Percentiles rank a stretch among this genome's conserved stretches.
Evolutionary conservation across 2,113 vertebrate genomes (phyloP).

Genomic region (Arenaria interpres): DNA sequence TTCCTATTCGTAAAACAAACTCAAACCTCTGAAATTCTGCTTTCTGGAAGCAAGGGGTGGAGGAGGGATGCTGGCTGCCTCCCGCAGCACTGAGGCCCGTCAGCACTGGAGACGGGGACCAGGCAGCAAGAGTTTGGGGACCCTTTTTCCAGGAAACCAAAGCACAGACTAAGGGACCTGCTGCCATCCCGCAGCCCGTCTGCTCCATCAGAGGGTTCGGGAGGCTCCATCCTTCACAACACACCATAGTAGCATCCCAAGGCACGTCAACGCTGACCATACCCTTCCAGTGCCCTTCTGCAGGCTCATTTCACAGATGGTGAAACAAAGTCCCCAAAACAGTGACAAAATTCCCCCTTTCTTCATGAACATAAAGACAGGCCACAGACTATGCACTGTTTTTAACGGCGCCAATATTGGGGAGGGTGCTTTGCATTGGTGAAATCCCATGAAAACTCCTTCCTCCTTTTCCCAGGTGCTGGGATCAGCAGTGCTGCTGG

Average conservation of each 20-base stretch:
- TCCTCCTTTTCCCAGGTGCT: background rate
- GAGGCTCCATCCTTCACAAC: background rate
- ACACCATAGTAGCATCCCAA: fast-evolving
- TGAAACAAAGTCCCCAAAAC: background rate
- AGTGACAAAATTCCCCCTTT: background rate
- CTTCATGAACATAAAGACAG: fast-evolving
- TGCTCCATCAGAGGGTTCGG: fast-evolving
- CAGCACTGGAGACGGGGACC: too few relatives aligned
- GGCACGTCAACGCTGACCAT: background rate
- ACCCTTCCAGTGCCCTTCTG: background rate
- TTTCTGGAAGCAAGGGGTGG: background rate
- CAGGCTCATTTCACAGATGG: background rate
- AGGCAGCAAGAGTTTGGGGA: background rate
- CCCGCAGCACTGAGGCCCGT: fast-evolving
- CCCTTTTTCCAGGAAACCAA: background rate
- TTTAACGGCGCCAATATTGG: fast-evolving
- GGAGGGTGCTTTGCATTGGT: background rate
- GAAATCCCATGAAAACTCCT: background rate
- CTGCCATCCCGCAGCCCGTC: background rate
- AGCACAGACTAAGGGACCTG: background rate
- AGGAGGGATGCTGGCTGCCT: background rate
- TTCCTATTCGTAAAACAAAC: background rate
- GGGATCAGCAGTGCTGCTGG: background rate
- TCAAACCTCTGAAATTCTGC: background rate
- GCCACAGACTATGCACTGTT: fast-evolving